Evolutionary conservation across 2,888 invertebrate species (phyloP).

Genomic region (Camponotus fellah): DNA sequence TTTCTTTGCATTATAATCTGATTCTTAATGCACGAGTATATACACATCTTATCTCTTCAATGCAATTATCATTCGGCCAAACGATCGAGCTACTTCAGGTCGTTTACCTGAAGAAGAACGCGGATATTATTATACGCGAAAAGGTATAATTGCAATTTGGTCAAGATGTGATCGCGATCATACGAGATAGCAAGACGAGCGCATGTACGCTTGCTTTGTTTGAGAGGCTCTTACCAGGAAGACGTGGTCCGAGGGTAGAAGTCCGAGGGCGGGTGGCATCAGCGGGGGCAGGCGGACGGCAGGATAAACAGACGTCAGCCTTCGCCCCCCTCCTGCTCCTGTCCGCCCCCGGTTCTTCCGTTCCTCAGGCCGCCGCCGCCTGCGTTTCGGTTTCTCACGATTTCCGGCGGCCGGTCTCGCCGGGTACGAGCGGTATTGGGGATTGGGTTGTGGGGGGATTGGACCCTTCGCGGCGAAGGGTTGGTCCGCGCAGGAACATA

Average conservation of each 20-base stretch:
- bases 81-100: neutral
- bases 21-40: neutral
- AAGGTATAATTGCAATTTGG: conserved; percentile 6
- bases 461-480: conserved; percentile 76
- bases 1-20: neutral
- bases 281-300: conserved; percentile 89
- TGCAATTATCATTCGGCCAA: neutral
- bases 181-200: conserved; percentile 9
- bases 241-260: conserved; percentile 86
- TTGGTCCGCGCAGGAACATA: conserved; percentile 82
- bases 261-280: conserved; percentile 87
- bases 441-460: conserved; percentile 73
- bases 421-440: conserved; percentile 75
- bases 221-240: conserved; percentile 84
- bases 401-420: conserved; percentile 70
- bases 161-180: neutral
- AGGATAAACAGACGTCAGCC: conserved; percentile 84
- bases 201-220: conserved; percentile 44
- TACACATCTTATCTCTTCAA: neutral
- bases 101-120: neutral
- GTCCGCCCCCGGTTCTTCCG: conserved; percentile 85
- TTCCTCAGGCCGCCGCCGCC: conserved; percentile 85
- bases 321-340: conserved; percentile 85
- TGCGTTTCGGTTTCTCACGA: conserved; percentile 83
- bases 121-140: neutral